Evolutionary conservation across 2,113 vertebrate genomes (phyloP), one percentile per base, ranked within the genome.

Genomic region (Glaucomys volans): DNA sequence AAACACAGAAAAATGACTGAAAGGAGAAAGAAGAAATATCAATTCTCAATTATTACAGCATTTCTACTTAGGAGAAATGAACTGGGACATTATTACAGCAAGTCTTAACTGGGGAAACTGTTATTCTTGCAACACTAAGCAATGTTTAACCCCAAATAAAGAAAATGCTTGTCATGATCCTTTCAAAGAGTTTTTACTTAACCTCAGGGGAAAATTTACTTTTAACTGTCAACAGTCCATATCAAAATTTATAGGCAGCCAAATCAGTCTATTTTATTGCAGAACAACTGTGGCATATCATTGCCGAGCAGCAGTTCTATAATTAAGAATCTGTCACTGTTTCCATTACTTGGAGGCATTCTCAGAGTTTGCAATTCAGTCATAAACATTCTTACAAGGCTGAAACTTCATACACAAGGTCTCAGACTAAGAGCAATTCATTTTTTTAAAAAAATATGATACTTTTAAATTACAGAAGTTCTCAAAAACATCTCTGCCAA

Each of bases 341-440:
- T 95, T 86, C 94, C 84, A 84, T 94, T 85, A 88, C 84, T 71
- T 30, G 50, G 50, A 28, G 84, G 24, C 84, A 26, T 57, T 93
- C 93, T 75, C 47, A 20, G 88, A 84, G 85, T 95, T 52, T 80
- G 75, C 72, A 66, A 66, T 83, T 91, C 93, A 67, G 66, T 94
- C 96, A 91, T 95, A 95, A 94, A 94, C 91, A 95, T 94, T 89
- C 88, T 52, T 42, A 81, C 80, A 96, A 97, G 94, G 97, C 88
- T 95, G 91, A 94, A 90, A 71, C 93, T 95, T 94, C 95, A 91
- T 47, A 81, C 26, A 85, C 91, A 96, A 97, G 95, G 96, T 84
- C 95, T 97, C 88, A 71, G 76, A 79, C 84, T 88, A 75, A 81
- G 59, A 95, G 84, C 77, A 91, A 92, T 37, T 96, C 89, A 77